These are phyloP conservation scores for Vidua macroura DNA, from an alignment of 2,113 vertebrate genomes.

Conservation along the genomic window DNA sequence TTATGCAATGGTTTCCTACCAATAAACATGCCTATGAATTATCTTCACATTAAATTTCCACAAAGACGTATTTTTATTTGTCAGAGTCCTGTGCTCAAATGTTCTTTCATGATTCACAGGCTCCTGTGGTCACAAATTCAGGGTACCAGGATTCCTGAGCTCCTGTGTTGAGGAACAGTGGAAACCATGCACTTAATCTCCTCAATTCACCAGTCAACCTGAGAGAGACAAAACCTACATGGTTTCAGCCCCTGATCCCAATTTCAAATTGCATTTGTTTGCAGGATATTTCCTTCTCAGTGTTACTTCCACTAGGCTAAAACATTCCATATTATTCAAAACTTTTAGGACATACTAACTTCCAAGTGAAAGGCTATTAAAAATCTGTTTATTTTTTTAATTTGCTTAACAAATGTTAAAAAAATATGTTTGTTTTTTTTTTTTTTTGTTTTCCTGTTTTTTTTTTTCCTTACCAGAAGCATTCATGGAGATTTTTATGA, in stretches of 20 bases:
- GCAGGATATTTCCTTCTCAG: not conserved
- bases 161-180: not conserved
- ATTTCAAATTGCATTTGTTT: not conserved
- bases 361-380: not conserved
- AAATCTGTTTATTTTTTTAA: not conserved
- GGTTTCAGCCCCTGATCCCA: not conserved
- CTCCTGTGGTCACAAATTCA: not conserved
- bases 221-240: not conserved
- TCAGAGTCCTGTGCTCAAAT: not conserved
- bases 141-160: not conserved
- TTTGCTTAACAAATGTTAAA: not conserved
- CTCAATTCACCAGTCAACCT: not conserved
- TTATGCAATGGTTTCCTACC: slow-evolving; percentile 1
- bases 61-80: not conserved
- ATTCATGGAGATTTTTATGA: not conserved
- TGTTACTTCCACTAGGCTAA: not conserved
- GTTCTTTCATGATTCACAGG: not conserved
- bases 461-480: not conserved
- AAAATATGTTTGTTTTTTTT: too few species aligned
- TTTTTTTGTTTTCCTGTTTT: not conserved
- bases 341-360: not conserved
- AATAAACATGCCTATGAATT: slow-evolving; percentile 2
- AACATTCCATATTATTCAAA: not conserved
- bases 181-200: not conserved
- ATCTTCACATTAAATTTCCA: slow-evolving; percentile 4